Percentiles rank a stretch among this genome's conserved stretches.
These are phyloP conservation scores for Naja naja DNA, from an alignment of 2,113 vertebrate species.

Conservation along the genomic window DNA sequence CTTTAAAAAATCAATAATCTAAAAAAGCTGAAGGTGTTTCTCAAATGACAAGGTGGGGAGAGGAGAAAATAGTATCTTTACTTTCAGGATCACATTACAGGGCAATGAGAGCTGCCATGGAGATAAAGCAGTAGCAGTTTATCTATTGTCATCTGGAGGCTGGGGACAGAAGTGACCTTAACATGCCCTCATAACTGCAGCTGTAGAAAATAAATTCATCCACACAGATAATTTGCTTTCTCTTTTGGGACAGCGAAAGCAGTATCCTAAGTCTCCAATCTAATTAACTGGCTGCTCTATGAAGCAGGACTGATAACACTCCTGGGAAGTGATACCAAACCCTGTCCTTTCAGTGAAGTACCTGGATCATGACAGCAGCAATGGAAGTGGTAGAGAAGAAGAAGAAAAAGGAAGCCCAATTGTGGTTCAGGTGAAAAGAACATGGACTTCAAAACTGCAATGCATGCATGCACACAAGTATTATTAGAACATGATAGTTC, in stretches of 20 bases:
- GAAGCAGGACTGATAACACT: slow-evolving; percentile 18
- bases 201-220: slow-evolving; percentile 35
- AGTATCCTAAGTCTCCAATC: neutral
- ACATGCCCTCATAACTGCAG: neutral
- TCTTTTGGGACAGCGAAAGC: slow-evolving; percentile 15
- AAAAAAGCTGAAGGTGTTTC: neutral
- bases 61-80: neutral
- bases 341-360: neutral
- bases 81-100: neutral
- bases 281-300: neutral
- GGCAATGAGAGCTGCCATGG: slow-evolving; percentile 13
- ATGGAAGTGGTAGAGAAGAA: slow-evolving; percentile 17
- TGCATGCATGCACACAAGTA: neutral
- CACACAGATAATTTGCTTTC: slow-evolving; percentile 21
- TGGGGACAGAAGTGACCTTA: slow-evolving; percentile 32
- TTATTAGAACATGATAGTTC: neutral
- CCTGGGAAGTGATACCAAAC: slow-evolving; percentile 1
- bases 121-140: slow-evolving; percentile 30
- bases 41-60: neutral
- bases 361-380: neutral
- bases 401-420: neutral
- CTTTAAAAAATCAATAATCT: slow-evolving; percentile 46
- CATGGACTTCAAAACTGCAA: neutral
- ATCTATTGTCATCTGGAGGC: slow-evolving; percentile 10
- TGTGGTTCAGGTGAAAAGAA: neutral